Evolutionary conservation across 2,113 vertebrate species (phyloP).

Genomic region (Cettia cetti): DNA sequence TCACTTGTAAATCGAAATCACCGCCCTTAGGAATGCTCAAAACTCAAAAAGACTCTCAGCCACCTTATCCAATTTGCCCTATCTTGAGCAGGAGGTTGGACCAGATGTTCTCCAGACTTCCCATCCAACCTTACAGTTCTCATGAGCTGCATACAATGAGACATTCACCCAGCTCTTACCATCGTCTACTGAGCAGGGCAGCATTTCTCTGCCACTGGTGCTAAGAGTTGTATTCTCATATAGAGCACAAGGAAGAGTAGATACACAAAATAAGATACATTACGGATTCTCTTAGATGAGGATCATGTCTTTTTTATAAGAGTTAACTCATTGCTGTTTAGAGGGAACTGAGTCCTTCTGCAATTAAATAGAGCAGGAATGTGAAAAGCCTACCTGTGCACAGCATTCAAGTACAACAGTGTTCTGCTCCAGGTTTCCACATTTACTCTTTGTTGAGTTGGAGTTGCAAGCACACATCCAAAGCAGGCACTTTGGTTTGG

Average conservation of each 20-base stretch:
- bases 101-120: background rate
- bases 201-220: background rate
- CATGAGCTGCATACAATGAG: background rate
- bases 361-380: background rate
- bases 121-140: background rate
- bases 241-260: background rate
- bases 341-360: background rate
- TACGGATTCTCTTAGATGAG: background rate
- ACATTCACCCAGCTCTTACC: background rate
- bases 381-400: background rate
- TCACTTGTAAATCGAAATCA: background rate
- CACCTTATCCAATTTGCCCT: background rate
- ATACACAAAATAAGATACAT: background rate
- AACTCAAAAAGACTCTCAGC: background rate
- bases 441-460: background rate
- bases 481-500: background rate
- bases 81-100: background rate
- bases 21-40: background rate
- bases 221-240: background rate
- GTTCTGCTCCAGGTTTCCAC: background rate
- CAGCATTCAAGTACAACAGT: background rate
- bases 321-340: background rate
- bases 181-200: background rate
- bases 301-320: background rate
- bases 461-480: background rate